A percentile compares a stretch with the other conserved stretches of the same genome.
phyloP scores from a whole-genome alignment of 2,113 vertebrate genomes.

The Pionites leucogaster region DNA sequence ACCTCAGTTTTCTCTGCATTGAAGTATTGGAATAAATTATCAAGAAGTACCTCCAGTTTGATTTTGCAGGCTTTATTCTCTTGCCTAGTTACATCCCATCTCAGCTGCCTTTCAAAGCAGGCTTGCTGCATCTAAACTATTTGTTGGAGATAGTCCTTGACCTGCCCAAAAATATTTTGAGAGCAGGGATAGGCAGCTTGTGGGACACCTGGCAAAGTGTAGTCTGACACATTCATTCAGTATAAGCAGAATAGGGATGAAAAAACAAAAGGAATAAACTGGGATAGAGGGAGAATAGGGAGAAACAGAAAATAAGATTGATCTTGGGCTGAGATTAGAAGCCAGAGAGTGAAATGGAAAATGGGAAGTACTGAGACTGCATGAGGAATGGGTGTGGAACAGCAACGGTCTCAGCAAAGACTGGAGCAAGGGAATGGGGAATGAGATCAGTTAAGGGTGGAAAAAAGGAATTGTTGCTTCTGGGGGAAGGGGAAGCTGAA shows the following conservation, averaged over 20 bases:
- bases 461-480: not conserved
- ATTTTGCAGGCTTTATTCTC: not conserved
- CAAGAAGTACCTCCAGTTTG: not conserved
- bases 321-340: not conserved
- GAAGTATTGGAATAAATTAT: constrained; percentile 46
- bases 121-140: not conserved
- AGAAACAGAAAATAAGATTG: not conserved
- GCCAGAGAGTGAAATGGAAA: not conserved
- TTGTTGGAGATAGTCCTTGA: not conserved
- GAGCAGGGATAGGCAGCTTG: not conserved
- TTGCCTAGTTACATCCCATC: not conserved
- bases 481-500: not conserved
- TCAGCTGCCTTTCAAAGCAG: not conserved
- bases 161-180: not conserved
- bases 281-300: not conserved
- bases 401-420: not conserved
- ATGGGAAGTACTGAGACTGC: not conserved
- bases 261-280: not conserved
- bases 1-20: constrained; percentile 42
- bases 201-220: not conserved
- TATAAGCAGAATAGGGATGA: not conserved
- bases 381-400: not conserved
- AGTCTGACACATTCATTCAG: not conserved
- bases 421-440: not conserved
- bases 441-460: not conserved